phyloP scores from a whole-genome alignment of 1,140 invertebrate species.

The Drosophila neocordata region DNA sequence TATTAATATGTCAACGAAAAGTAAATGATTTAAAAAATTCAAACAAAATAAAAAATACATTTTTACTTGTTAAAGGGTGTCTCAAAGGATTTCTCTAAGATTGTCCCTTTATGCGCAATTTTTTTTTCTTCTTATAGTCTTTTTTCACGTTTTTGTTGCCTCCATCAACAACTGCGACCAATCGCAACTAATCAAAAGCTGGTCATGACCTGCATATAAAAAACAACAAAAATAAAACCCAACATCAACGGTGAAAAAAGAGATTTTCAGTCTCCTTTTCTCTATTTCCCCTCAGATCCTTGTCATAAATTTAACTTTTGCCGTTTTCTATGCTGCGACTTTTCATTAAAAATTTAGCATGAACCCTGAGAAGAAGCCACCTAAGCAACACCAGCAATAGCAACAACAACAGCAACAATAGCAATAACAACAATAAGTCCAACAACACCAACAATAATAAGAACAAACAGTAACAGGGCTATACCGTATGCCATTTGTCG shows the following conservation, averaged over 20 bases:
- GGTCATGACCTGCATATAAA: conserved; percentile 27
- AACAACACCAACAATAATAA: not conserved
- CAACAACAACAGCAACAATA: too few species aligned
- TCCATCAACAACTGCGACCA: conserved; percentile 41
- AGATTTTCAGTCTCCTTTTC: conserved; percentile 22
- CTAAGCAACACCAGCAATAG: conserved; percentile 11
- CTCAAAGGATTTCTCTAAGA: not conserved
- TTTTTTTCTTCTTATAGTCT: not conserved
- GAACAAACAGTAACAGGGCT: not conserved
- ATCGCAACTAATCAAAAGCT: conserved; percentile 44
- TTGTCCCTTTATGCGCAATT: not conserved
- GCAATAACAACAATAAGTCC: too few species aligned
- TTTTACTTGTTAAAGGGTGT: too few species aligned
- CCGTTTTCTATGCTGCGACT: conserved; percentile 56
- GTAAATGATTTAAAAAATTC: too few species aligned
- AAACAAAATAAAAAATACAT: too few species aligned
- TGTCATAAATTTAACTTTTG: conserved; percentile 65
- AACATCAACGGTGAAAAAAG: conserved; percentile 15
- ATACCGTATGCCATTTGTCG: not conserved
- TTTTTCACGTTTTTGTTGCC: conserved; percentile 20
- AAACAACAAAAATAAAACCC: not conserved
- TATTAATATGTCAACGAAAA: too few species aligned
- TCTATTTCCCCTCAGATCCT: conserved; percentile 13
- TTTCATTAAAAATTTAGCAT: conserved; percentile 66
- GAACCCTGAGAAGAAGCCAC: conserved; percentile 26